Percentiles rank a stretch among this genome's conserved stretches.
Conservation (phyloP, 1,140 invertebrate species). For the Acromyrmex charruanus region DNA sequence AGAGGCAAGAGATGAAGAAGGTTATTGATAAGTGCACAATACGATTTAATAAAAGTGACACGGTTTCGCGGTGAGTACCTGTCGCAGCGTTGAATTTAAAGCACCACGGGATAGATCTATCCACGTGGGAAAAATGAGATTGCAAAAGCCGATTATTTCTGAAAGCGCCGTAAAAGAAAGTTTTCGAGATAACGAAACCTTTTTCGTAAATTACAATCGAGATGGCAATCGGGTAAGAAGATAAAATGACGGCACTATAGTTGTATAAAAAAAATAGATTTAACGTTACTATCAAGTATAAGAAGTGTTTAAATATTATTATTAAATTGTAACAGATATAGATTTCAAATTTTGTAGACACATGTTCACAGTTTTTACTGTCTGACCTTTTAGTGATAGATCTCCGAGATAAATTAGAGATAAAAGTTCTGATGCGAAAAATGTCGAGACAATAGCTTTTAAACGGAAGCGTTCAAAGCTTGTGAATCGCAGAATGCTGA, state of each 20-base stretch:
- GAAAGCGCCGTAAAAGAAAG: constrained; percentile 1
- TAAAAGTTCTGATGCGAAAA: constrained; percentile 3
- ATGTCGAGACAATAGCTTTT: neutral
- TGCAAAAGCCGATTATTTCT: constrained; percentile 34
- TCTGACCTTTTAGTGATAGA: neutral
- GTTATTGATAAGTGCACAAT: constrained; percentile 22
- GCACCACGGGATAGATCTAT: constrained; percentile 1
- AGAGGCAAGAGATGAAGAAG: constrained; percentile 13
- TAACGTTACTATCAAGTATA: neutral
- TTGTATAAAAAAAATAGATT: neutral
- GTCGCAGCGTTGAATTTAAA: constrained; percentile 37
- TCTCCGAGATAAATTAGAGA: neutral
- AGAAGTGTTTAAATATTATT: neutral
- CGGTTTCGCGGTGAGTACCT: neutral
- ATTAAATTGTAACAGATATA: neutral
- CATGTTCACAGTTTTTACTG: neutral
- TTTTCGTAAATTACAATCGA: neutral
- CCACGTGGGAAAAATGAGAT: constrained; percentile 43
- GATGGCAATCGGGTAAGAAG: neutral
- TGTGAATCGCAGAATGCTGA: constrained; percentile 7
- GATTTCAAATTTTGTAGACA: neutral
- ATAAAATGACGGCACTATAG: neutral
- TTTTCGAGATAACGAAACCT: neutral
- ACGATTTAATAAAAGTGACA: constrained; percentile 39
- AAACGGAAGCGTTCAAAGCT: neutral